Evolutionary conservation across 2,888 invertebrate genomes (phyloP).

Genomic region (Cephus runcator): DNA sequence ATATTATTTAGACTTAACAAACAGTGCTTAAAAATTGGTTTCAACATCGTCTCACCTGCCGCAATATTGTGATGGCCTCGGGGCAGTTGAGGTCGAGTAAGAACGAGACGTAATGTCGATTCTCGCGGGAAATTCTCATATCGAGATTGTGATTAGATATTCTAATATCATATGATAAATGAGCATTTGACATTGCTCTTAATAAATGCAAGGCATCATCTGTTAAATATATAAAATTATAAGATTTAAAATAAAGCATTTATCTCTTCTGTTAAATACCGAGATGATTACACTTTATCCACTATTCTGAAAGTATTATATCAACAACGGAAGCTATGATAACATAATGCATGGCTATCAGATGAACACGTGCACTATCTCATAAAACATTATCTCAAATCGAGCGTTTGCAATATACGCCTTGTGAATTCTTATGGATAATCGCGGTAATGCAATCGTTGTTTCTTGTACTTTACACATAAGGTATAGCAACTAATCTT

Average conservation of each 20-base stretch:
- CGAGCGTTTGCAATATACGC: background rate
- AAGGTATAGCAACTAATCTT: background rate
- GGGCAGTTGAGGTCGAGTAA: slow-evolving; percentile 49
- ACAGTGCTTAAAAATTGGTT: slow-evolving; percentile 14
- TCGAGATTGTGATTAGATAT: slow-evolving; percentile 25
- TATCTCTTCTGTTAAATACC: background rate
- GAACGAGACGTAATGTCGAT: slow-evolving; percentile 35
- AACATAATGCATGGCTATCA: background rate
- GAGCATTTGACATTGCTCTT: slow-evolving; percentile 35
- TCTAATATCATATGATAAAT: slow-evolving; percentile 32
- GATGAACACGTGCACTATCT: background rate
- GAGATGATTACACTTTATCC: background rate
- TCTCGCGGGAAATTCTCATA: slow-evolving; percentile 8
- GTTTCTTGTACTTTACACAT: background rate
- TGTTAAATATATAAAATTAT: slow-evolving; percentile 21
- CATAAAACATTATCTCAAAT: background rate
- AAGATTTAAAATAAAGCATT: background rate
- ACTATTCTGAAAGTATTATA: background rate
- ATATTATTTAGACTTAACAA: slow-evolving; percentile 25
- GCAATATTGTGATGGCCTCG: slow-evolving; percentile 34
- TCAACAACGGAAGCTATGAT: background rate
- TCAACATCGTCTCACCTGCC: slow-evolving; percentile 35
- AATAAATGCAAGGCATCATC: slow-evolving; percentile 38
- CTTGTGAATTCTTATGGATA: background rate
- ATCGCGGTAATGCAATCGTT: background rate